phyloP scores from a whole-genome alignment of 2,113 vertebrate species.

The Dinomys branickii region DNA sequence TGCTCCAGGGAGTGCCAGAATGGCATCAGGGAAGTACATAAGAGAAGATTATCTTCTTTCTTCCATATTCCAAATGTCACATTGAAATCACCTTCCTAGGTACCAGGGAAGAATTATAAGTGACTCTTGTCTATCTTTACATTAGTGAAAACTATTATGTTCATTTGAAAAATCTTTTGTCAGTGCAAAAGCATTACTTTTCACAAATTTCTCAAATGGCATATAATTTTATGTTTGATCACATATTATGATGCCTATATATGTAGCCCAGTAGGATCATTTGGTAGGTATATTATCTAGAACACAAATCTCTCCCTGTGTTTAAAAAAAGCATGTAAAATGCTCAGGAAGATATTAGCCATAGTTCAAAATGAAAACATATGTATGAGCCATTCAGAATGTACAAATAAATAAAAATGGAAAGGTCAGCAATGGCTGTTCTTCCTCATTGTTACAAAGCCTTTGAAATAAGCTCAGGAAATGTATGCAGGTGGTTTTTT shows the following conservation, averaged over 20 bases:
- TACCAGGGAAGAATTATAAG: background rate
- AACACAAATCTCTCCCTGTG: conserved; percentile 13
- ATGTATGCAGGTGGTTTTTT: conserved; percentile 73
- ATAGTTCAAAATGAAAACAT: conserved; percentile 54
- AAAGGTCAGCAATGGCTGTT: conserved; percentile 65
- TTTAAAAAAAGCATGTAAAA: conserved; percentile 27
- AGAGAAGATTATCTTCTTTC: background rate
- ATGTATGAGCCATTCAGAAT: conserved; percentile 40
- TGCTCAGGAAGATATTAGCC: background rate
- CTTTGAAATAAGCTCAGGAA: conserved; percentile 65
- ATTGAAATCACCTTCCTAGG: background rate
- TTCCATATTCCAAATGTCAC: background rate
- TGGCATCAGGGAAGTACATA: background rate
- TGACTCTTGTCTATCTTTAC: background rate
- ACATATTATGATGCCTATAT: conserved; percentile 39
- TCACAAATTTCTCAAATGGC: conserved; percentile 60
- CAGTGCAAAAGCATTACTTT: conserved; percentile 47
- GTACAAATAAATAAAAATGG: conserved; percentile 65
- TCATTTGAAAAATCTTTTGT: conserved; percentile 30
- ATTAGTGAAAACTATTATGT: background rate
- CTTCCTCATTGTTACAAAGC: conserved; percentile 42
- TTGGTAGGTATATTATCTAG: conserved; percentile 30
- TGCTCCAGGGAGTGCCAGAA: background rate
- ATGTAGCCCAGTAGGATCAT: conserved; percentile 61
- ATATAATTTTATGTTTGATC: conserved; percentile 57